Evolutionary conservation across 2,113 vertebrate genomes (phyloP).

Genomic region (Sinocyclocheilus anophthalmus): DNA sequence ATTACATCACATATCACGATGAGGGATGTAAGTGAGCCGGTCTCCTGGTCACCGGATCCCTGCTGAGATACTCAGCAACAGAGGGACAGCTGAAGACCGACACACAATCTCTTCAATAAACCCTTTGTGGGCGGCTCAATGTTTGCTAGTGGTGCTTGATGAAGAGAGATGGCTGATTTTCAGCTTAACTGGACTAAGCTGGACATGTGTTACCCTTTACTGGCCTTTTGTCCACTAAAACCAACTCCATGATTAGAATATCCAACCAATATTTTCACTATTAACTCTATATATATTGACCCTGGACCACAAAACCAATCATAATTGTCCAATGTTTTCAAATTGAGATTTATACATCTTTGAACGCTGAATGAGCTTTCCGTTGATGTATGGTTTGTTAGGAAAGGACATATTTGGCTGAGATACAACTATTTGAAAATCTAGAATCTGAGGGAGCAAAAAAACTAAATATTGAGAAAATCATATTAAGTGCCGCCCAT

Average conservation of each 20-base stretch:
- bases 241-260: background rate
- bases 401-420: too few species aligned
- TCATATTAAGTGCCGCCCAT: too few species aligned
- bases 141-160: background rate
- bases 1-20: slow-evolving; percentile 83
- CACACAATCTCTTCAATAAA: background rate
- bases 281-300: too few species aligned
- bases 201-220: slow-evolving; percentile 5
- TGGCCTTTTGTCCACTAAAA: background rate
- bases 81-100: slow-evolving; percentile 60
- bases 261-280: background rate
- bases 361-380: too few species aligned
- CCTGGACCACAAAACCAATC: too few species aligned
- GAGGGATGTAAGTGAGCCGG: slow-evolving; percentile 67
- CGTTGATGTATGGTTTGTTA: too few species aligned
- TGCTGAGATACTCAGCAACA: slow-evolving; percentile 41
- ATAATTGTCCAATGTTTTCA: too few species aligned
- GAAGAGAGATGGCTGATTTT: slow-evolving; percentile 7
- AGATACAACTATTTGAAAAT: too few species aligned
- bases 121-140: background rate
- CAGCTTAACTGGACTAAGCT: background rate
- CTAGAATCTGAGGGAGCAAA: too few species aligned
- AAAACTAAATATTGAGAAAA: too few species aligned
- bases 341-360: too few species aligned
- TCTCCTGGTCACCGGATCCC: slow-evolving; percentile 65